Percentiles rank a stretch among this genome's conserved stretches.
These are phyloP conservation scores for Oreochromis grahami DNA, from an alignment of 2,797 vertebrate species.

Conservation along the genomic window DNA sequence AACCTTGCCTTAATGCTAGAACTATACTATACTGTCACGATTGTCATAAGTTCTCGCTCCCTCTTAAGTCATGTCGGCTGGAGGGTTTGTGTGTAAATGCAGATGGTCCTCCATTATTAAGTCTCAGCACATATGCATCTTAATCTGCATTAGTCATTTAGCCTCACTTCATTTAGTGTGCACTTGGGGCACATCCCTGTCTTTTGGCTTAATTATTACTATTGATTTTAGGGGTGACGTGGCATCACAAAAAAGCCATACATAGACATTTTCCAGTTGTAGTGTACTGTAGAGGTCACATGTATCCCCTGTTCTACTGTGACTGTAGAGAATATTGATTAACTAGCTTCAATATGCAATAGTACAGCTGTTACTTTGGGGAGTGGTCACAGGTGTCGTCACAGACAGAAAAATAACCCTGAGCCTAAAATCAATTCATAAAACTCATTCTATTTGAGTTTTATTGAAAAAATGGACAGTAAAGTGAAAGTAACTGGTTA, in stretches of 20 bases:
- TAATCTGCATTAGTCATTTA: neutral
- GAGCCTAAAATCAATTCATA: neutral
- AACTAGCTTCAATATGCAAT: neutral
- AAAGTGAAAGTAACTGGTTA: neutral
- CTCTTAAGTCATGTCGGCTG: slow-evolving; percentile 76
- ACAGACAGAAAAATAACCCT: neutral
- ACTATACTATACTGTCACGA: slow-evolving; percentile 14
- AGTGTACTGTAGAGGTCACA: neutral
- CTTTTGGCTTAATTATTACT: neutral
- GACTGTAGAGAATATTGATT: neutral
- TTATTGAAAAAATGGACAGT: neutral
- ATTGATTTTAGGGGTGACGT: neutral
- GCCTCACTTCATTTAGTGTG: neutral
- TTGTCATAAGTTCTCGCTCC: slow-evolving; percentile 51
- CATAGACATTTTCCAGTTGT: neutral
- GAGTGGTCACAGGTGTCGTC: neutral
- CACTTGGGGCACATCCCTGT: neutral
- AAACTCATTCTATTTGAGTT: neutral
- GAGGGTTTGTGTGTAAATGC: slow-evolving; percentile 40
- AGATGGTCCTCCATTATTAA: neutral
- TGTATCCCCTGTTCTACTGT: neutral
- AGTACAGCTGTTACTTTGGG: neutral
- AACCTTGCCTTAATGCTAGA: slow-evolving; percentile 78
- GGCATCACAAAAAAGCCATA: slow-evolving; percentile 8
- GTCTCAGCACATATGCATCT: slow-evolving; percentile 14